Percentiles rank a stretch among this genome's conserved stretches.
Conservation (phyloP, 2,797 vertebrate genomes). For the Notoglanidium macrostoma region DNA sequence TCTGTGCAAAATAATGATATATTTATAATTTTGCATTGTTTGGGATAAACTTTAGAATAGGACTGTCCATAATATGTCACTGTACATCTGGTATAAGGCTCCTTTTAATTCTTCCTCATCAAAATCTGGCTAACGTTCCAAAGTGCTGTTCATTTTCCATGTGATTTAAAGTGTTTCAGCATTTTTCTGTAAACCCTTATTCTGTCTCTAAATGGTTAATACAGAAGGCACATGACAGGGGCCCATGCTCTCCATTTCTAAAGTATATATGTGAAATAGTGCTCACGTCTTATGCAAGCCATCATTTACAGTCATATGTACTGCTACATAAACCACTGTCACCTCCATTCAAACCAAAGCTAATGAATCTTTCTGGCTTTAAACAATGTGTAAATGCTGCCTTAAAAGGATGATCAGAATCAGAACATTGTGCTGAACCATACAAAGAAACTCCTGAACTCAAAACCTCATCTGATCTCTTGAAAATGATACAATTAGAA, state of each 20-base stretch:
- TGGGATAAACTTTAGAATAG: slow-evolving; percentile 41
- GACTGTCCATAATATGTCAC: slow-evolving; percentile 26
- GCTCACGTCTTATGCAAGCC: not conserved
- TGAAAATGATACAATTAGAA: not conserved
- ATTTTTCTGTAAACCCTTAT: slow-evolving; percentile 44
- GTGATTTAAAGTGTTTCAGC: slow-evolving; percentile 38
- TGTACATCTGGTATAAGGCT: slow-evolving; percentile 42
- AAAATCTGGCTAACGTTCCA: slow-evolving; percentile 54
- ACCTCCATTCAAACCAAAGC: slow-evolving; percentile 14
- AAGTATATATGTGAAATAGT: slow-evolving; percentile 1
- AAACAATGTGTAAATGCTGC: not conserved
- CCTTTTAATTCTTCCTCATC: slow-evolving; percentile 22
- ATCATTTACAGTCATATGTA: slow-evolving; percentile 40
- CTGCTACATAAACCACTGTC: slow-evolving; percentile 68
- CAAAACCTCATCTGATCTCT: not conserved
- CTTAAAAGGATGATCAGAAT: not conserved
- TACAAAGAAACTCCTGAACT: not conserved
- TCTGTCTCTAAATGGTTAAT: slow-evolving; percentile 25
- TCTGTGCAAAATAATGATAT: slow-evolving; percentile 60
- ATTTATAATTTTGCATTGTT: slow-evolving; percentile 35
- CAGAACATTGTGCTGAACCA: slow-evolving; percentile 8
- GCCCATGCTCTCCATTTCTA: slow-evolving; percentile 58
- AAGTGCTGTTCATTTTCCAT: slow-evolving; percentile 20
- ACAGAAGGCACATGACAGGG: slow-evolving; percentile 72
- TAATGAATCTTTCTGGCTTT: slow-evolving; percentile 45